Percentiles rank a stretch among this genome's conserved stretches.
These are phyloP conservation scores for Pollenia angustigena DNA, from an alignment of 2,888 invertebrate genomes.

Conservation along the genomic window DNA sequence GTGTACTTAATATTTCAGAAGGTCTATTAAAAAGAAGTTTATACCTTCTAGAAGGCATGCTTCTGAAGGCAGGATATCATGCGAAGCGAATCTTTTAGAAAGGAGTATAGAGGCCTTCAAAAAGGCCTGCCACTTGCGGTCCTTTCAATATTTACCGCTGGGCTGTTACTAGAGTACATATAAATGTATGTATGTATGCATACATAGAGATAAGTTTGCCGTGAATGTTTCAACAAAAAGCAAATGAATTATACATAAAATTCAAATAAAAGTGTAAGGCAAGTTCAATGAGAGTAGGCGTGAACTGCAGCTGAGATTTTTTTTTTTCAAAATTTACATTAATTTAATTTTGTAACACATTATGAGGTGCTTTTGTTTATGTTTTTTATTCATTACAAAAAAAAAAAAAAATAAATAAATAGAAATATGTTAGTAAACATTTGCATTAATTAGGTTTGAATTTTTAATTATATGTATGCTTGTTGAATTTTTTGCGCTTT, in stretches of 20 bases:
- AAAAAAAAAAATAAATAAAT: too few species aligned
- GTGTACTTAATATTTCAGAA: too few species aligned
- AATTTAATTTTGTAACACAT: constrained; percentile 37
- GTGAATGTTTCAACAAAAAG: neutral
- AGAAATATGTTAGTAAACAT: constrained; percentile 41
- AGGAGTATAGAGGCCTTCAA: too few species aligned
- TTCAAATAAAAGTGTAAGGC: constrained; percentile 19
- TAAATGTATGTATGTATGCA: neutral
- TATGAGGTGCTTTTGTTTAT: constrained; percentile 42
- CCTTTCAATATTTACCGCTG: too few species aligned
- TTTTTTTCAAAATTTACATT: neutral
- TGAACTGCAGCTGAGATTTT: neutral
- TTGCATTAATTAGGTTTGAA: constrained; percentile 51
- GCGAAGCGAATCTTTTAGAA: too few species aligned
- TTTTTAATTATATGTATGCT: constrained; percentile 49
- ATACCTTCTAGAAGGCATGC: too few species aligned
- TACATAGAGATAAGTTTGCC: neutral
- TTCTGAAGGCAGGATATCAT: too few species aligned
- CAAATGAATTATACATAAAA: constrained; percentile 31
- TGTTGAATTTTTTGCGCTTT: neutral
- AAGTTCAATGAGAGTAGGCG: constrained; percentile 19
- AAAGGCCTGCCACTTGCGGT: too few species aligned
- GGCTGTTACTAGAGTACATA: neutral
- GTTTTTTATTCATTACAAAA: constrained; percentile 9
- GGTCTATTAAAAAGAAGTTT: too few species aligned